These are phyloP conservation scores for Jordanella pulchra DNA, from an alignment of 2,797 vertebrate genomes.

Conservation along the genomic window DNA sequence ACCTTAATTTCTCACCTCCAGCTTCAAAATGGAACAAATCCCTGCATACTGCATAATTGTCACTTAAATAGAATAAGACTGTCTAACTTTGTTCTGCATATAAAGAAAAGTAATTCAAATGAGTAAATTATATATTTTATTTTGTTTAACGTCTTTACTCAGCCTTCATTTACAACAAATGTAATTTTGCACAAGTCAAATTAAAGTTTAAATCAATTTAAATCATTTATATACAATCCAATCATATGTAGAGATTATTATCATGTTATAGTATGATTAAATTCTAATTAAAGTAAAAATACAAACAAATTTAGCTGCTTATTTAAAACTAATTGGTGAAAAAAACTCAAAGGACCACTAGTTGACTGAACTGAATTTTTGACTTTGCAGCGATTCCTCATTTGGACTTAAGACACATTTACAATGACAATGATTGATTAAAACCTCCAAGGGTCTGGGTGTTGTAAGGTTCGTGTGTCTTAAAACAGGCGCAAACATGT, in stretches of 20 bases:
- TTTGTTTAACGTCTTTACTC: neutral
- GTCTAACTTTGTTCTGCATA: neutral
- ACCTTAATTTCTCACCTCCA: neutral
- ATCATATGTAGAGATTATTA: neutral
- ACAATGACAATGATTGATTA: too few species aligned
- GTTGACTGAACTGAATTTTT: neutral
- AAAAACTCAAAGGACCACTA: too few species aligned
- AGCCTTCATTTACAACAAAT: neutral
- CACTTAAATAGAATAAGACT: neutral
- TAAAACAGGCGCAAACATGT: too few species aligned
- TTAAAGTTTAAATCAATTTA: neutral
- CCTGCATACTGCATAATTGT: neutral
- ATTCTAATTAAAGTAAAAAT: neutral
- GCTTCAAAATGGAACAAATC: neutral
- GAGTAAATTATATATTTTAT: too few species aligned
- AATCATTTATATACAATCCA: neutral
- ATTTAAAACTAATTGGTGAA: too few species aligned
- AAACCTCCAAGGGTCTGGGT: neutral
- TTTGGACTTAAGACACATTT: too few species aligned
- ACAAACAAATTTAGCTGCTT: neutral
- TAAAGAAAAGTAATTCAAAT: neutral
- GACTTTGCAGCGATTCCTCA: neutral
- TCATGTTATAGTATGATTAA: neutral
- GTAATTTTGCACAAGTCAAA: neutral
- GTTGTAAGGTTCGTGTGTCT: too few species aligned